A percentile compares a stretch with the other conserved stretches of the same genome.
phyloP scores from a whole-genome alignment of 1,140 invertebrate species.

The Muscidifurax raptorellus region DNA sequence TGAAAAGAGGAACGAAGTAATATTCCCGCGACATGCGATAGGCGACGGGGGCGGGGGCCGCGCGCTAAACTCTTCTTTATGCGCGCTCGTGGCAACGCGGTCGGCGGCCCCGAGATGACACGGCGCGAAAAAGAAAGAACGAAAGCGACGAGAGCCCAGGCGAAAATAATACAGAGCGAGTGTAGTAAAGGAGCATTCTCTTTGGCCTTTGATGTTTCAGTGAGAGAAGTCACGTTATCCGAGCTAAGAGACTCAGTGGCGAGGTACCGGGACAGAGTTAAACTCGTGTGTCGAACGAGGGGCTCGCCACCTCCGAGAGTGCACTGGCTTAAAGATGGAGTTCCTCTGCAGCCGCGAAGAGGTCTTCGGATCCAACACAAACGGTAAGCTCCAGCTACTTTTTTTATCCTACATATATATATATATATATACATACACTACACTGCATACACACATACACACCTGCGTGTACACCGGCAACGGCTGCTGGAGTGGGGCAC shows the following conservation, averaged over 20 bases:
- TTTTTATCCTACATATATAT: slow-evolving; percentile 21
- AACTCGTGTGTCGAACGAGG: slow-evolving; percentile 81
- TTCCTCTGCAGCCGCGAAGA: slow-evolving; percentile 76
- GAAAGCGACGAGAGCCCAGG: background rate
- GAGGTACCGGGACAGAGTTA: slow-evolving; percentile 77
- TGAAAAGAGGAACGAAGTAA: slow-evolving; percentile 25
- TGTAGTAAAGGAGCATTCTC: slow-evolving; percentile 15
- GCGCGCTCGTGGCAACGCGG: background rate
- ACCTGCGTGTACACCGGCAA: background rate
- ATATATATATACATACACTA: background rate
- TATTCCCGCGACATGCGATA: slow-evolving; percentile 12
- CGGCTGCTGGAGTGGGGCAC: background rate
- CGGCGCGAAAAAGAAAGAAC: background rate
- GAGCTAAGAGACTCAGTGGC: slow-evolving; percentile 74
- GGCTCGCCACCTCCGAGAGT: slow-evolving; percentile 83
- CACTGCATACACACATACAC: too few relatives aligned
- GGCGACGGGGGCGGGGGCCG: background rate
- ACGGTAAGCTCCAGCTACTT: slow-evolving; percentile 65
- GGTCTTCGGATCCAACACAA: slow-evolving; percentile 76
- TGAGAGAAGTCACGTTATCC: slow-evolving; percentile 73
- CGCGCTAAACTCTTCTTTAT: background rate
- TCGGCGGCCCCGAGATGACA: background rate
- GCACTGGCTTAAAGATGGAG: slow-evolving; percentile 84
- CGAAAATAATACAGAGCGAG: background rate
- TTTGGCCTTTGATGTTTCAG: slow-evolving; percentile 64